Percentiles rank a stretch among this genome's conserved stretches.
phyloP scores from a whole-genome alignment of 2,797 vertebrate species.

The Phoebastria nigripes region DNA sequence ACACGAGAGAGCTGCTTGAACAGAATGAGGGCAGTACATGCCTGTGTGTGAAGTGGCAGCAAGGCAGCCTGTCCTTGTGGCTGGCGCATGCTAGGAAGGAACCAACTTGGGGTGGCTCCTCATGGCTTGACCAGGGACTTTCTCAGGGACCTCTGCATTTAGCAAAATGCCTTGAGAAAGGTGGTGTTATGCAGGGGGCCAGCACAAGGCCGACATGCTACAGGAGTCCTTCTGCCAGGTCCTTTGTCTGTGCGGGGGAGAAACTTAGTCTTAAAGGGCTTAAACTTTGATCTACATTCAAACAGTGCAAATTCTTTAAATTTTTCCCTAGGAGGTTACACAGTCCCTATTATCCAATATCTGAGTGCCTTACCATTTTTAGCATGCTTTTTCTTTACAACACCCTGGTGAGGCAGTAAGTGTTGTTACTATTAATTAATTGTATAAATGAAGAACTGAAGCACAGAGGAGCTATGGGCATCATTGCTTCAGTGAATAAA shows the following conservation, averaged over 20 bases:
- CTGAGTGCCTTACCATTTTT: neutral
- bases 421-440: neutral
- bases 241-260: neutral
- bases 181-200: neutral
- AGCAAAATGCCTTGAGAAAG: neutral
- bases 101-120: neutral
- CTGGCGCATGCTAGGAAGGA: neutral
- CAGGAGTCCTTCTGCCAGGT: neutral
- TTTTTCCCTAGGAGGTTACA: neutral
- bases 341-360: neutral
- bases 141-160: neutral
- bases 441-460: neutral
- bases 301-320: neutral
- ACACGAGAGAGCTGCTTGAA: neutral
- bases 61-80: neutral
- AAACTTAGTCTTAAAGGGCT: neutral
- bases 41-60: neutral
- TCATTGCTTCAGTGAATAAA: neutral
- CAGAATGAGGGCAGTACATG: neutral
- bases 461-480: neutral
- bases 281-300: neutral
- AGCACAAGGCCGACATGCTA: neutral
- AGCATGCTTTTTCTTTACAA: neutral
- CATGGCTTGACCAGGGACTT: neutral
- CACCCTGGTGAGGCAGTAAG: neutral